Evolutionary conservation across 1,140 invertebrate genomes (phyloP).

Genomic region (Plodia interpunctella): DNA sequence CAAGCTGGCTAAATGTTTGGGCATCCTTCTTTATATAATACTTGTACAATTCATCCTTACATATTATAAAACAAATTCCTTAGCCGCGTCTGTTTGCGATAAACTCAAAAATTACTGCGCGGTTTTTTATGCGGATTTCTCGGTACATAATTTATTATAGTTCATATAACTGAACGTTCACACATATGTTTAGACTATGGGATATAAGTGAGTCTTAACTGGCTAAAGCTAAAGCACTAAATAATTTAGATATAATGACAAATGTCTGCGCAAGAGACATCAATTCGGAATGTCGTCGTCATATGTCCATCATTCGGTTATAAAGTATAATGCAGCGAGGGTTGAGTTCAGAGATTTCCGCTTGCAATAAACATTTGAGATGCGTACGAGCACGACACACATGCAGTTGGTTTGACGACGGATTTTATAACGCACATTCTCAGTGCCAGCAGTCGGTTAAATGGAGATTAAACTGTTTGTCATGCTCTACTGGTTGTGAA

Average conservation of each 20-base stretch:
- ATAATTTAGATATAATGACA: neutral
- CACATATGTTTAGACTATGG: neutral
- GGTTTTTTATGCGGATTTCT: too few relatives aligned
- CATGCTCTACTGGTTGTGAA: constrained; percentile 1
- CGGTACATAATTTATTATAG: too few relatives aligned
- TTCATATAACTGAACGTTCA: too few relatives aligned
- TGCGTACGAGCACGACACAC: constrained; percentile 27
- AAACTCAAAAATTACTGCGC: too few relatives aligned
- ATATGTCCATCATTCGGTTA: constrained; percentile 48
- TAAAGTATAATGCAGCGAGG: constrained; percentile 28
- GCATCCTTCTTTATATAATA: too few relatives aligned
- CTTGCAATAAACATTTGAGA: constrained; percentile 51
- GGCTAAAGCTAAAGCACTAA: neutral
- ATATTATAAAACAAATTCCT: too few relatives aligned
- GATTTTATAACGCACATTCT: constrained; percentile 45
- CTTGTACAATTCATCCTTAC: too few relatives aligned
- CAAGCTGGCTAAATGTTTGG: too few relatives aligned
- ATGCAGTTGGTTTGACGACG: constrained; percentile 39
- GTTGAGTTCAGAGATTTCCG: constrained; percentile 49
- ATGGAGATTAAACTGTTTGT: constrained; percentile 27
- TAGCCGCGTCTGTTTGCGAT: too few relatives aligned
- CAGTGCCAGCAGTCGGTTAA: constrained; percentile 35
- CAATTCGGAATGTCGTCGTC: constrained; percentile 45
- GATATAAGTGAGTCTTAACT: neutral
- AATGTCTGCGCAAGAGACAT: constrained; percentile 18